Evolutionary conservation across 2,888 invertebrate genomes (phyloP).

Genomic region (Cephus pulcher): DNA sequence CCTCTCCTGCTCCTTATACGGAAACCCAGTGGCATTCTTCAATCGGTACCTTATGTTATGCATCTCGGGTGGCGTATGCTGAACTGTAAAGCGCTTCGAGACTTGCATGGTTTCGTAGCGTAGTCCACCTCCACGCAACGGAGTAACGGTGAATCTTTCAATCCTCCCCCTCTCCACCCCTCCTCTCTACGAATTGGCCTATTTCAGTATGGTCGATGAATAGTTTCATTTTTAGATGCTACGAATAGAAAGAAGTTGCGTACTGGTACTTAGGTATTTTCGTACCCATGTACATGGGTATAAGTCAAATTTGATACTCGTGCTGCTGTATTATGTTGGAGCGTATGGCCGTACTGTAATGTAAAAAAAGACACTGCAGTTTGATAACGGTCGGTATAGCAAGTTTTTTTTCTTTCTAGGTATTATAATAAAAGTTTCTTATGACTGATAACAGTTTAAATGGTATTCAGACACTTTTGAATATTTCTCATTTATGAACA

Average conservation of each 20-base stretch:
- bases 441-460: not conserved
- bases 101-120: conserved; percentile 2
- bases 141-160: conserved; percentile 45
- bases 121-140: conserved; percentile 20
- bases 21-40: not conserved
- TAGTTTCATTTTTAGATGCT: conserved; percentile 16
- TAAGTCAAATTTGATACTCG: not conserved
- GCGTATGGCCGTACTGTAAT: not conserved
- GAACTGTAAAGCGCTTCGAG: not conserved
- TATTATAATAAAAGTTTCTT: not conserved
- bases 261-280: not conserved
- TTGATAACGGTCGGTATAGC: not conserved
- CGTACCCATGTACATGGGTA: not conserved
- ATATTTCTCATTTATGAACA: not conserved
- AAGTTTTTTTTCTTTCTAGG: not conserved
- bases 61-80: not conserved
- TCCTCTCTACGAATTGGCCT: conserved; percentile 40
- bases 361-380: not conserved
- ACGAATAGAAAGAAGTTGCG: not conserved
- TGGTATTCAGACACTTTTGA: not conserved
- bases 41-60: not conserved
- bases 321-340: not conserved
- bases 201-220: conserved; percentile 29
- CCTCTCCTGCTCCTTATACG: not conserved
- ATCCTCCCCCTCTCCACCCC: conserved; percentile 4